These are phyloP conservation scores for Helicoverpa armigera DNA, from an alignment of 1,140 invertebrate genomes.

Conservation along the genomic window DNA sequence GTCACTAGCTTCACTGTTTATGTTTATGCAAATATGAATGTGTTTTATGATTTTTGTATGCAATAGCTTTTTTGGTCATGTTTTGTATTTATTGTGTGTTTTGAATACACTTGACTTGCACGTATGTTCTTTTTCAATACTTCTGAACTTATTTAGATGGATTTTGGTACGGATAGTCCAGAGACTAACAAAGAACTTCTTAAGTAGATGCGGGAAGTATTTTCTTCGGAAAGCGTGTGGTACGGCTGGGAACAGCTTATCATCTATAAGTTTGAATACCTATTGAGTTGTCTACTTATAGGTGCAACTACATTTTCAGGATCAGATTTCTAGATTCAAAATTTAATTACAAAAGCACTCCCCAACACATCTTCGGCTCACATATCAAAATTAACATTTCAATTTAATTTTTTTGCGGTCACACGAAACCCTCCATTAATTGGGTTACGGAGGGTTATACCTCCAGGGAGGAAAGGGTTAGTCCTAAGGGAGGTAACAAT, in stretches of 20 bases:
- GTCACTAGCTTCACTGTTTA: not conserved
- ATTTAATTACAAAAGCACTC: not conserved
- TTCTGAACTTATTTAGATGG: too few relatives aligned
- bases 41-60: not conserved
- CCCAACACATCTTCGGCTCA: conserved; percentile 38
- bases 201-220: too few relatives aligned
- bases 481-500: conserved; percentile 71
- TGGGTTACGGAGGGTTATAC: conserved; percentile 74
- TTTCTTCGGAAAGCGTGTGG: too few relatives aligned
- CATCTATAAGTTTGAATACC: too few relatives aligned
- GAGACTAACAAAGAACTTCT: too few relatives aligned
- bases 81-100: not conserved
- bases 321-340: too few relatives aligned
- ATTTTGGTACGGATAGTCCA: too few relatives aligned
- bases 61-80: not conserved
- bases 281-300: too few relatives aligned
- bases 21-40: conserved; percentile 6
- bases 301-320: too few relatives aligned
- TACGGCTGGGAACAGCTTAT: too few relatives aligned
- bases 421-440: conserved; percentile 67
- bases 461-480: conserved; percentile 74
- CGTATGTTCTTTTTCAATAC: too few relatives aligned
- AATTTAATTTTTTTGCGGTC: conserved; percentile 77
- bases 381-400: conserved; percentile 76
- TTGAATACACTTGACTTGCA: too few relatives aligned